phyloP scores from a whole-genome alignment of 92 coral and sea anemone genomes.

The Zoanthus solanderi region DNA sequence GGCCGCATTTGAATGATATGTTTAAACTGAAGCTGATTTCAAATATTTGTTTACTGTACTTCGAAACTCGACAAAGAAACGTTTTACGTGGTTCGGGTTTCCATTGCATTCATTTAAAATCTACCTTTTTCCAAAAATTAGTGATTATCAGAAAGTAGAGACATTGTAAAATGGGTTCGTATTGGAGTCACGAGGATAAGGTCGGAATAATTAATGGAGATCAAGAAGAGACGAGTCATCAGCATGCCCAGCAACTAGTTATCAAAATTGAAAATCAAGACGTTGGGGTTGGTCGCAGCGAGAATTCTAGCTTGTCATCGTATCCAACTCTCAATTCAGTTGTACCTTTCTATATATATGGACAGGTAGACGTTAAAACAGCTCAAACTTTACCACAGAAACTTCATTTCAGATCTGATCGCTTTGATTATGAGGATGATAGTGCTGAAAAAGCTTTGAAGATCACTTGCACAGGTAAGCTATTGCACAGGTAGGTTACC shows the following conservation, averaged over 20 bases:
- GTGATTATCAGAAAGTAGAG: neutral
- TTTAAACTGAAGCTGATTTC: neutral
- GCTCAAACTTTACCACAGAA: conserved; percentile 14
- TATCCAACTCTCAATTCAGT: neutral
- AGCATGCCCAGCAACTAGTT: neutral
- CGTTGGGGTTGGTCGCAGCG: neutral
- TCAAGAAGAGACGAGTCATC: neutral
- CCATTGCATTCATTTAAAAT: neutral
- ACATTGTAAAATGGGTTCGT: conserved; percentile 29
- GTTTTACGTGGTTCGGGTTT: no score
- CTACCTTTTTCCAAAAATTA: neutral
- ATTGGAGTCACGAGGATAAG: conserved; percentile 28
- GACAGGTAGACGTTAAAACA: conserved; percentile 3
- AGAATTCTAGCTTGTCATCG: neutral
- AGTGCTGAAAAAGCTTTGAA: neutral
- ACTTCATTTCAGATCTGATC: conserved; percentile 21
- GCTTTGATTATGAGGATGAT: neutral
- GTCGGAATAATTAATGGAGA: neutral
- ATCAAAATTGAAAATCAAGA: neutral
- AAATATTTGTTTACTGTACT: neutral
- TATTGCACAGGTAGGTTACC: neutral
- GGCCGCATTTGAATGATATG: neutral
- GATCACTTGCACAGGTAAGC: neutral
- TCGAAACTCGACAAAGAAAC: neutral
- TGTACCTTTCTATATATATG: neutral